Evolutionary conservation across 2,888 invertebrate species (phyloP).

Genomic region (Orthonevra nobilis): DNA sequence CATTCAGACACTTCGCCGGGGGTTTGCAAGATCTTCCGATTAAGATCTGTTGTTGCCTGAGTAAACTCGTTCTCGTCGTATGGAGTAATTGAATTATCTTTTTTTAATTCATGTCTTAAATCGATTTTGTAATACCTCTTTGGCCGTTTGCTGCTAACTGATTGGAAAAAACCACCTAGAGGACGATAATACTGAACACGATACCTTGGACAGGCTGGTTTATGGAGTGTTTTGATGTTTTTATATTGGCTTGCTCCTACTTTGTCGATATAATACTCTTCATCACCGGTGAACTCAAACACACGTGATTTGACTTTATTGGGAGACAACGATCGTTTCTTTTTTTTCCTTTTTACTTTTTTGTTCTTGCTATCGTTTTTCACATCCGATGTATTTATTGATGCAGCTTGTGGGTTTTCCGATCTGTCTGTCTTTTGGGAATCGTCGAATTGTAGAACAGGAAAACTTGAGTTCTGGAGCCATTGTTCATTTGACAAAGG

Average conservation of each 20-base stretch:
- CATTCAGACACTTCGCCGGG: constrained; percentile 82
- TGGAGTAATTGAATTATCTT: too few relatives aligned
- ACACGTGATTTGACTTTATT: neutral
- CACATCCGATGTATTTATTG: too few relatives aligned
- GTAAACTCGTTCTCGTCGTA: constrained; percentile 81
- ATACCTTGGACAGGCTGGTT: constrained; percentile 84
- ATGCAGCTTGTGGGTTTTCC: too few relatives aligned
- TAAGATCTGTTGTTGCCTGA: constrained; percentile 81
- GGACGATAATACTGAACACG: constrained; percentile 47
- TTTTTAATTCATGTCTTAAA: constrained; percentile 60
- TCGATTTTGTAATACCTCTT: constrained; percentile 61
- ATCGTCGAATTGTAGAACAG: neutral
- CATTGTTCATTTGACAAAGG: constrained; percentile 30
- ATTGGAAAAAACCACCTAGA: constrained; percentile 23
- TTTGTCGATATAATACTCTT: constrained; percentile 84
- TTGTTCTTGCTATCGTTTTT: constrained; percentile 16
- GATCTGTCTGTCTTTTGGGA: constrained; percentile 2
- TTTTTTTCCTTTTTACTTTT: constrained; percentile 25
- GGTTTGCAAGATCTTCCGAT: constrained; percentile 81
- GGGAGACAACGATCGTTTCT: neutral
- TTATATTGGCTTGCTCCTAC: constrained; percentile 82
- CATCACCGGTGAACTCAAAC: constrained; percentile 75
- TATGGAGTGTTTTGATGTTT: constrained; percentile 83
- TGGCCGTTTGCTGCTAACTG: constrained; percentile 2
- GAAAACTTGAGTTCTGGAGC: constrained; percentile 72